These are phyloP conservation scores for Pachymerium ferrugineum DNA, from an alignment of 2,888 invertebrate genomes.

Conservation along the genomic window DNA sequence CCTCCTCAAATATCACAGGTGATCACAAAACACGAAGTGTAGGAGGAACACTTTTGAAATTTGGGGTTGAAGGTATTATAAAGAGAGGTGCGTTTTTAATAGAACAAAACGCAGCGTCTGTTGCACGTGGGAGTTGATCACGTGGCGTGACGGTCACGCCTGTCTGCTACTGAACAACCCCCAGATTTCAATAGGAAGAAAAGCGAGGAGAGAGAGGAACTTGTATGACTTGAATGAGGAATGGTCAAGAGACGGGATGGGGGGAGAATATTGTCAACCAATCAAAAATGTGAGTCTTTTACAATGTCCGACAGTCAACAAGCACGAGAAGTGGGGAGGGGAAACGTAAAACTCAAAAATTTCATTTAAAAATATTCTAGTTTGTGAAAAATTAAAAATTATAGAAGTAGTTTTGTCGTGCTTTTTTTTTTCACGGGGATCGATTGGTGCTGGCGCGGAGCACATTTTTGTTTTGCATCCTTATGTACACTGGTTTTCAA, in stretches of 20 bases:
- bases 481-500: slow-evolving; percentile 10
- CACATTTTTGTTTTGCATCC: not conserved
- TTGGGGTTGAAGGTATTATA: not conserved
- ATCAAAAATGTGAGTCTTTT: slow-evolving; percentile 10
- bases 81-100: not conserved
- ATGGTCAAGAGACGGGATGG: not conserved
- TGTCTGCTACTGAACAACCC: slow-evolving; percentile 17
- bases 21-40: slow-evolving; percentile 14
- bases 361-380: slow-evolving; percentile 5
- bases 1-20: slow-evolving; percentile 1
- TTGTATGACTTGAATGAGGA: slow-evolving; percentile 12
- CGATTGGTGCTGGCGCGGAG: not conserved
- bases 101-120: not conserved
- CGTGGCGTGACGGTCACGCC: slow-evolving; percentile 15
- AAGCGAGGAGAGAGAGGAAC: slow-evolving; percentile 16
- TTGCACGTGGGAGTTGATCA: slow-evolving; percentile 17
- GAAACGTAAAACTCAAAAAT: slow-evolving; percentile 7
- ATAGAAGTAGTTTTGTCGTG: not conserved
- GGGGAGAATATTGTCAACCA: slow-evolving; percentile 14
- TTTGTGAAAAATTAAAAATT: not conserved
- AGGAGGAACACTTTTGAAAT: slow-evolving; percentile 10
- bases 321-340: slow-evolving; percentile 8
- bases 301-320: slow-evolving; percentile 17
- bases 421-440: slow-evolving; percentile 2
- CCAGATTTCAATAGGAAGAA: slow-evolving; percentile 19